Evolutionary conservation across 2,797 vertebrate species (phyloP), one percentile per base, ranked within the genome.

Genomic region (Todus mexicanus): DNA sequence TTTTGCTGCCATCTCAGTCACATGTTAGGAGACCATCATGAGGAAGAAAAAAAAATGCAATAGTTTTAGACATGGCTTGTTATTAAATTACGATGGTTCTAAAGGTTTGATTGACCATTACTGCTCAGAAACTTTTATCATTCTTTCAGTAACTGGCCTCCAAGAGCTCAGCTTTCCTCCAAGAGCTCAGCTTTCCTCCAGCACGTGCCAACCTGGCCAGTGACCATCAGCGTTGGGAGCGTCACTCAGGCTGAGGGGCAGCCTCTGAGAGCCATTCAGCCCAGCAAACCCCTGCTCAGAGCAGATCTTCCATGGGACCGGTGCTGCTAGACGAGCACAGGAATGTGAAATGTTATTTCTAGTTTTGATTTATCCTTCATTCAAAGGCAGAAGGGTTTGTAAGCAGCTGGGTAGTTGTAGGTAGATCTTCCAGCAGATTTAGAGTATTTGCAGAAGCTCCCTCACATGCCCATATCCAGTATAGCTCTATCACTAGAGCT

Each of bases 291-390:
- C 27, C 66, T 38, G 37, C 48, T 35, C 53, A 37, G 53, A 84
- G 57, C 53, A 33, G 17, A 22, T 21, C 37, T 43, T 56, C 83
- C 53, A 38, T 2, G 2, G 59, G 12, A 69, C 25, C 0, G 0
- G 12, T 10, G 31, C 42, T 48, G 51, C 56, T 18, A n/a, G 1
- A 43, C 0, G 0, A 84, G 37, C 33, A 45, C 0, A 4, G 22
- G 15, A 91, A 53, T 11, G n/a, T 15, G 47, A 72, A 65, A 53
- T 53, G 33, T 51, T 75, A 45, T 42, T 89, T 90, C 63, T 56
- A 33, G 13, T 22, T 82, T 42, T 54, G 75, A 91, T 87, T 87
- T 87, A 87, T 60, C 83, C 43, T 53, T 60, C 2, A 1, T 27
- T 74, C 37, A 83, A 45, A 87, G 37, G 43, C 1, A 3, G 37